Conservation (phyloP, 92 coral and sea anemone species). For the Phenganax subtilis region DNA sequence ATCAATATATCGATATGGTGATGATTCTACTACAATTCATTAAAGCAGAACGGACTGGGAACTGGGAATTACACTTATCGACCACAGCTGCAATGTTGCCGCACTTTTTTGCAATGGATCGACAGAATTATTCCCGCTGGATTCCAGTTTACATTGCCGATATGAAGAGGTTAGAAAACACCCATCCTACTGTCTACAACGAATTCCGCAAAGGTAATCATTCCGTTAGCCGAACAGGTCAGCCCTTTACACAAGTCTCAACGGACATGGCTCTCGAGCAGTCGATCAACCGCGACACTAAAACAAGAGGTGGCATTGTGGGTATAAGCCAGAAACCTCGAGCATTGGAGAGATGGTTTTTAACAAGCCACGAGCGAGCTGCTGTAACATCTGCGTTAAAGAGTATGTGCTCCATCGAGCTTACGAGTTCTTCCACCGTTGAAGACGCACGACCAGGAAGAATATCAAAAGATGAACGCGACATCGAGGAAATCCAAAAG, state of each 20-base stretch:
- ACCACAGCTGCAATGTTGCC: constrained; percentile 56
- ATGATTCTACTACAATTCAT: constrained; percentile 51
- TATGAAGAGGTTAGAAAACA: constrained; percentile 52
- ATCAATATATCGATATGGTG: constrained; percentile 43
- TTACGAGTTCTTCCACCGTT: not conserved
- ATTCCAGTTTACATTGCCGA: constrained; percentile 63
- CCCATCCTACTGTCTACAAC: constrained; percentile 48
- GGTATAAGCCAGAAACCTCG: constrained; percentile 40
- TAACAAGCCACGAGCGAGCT: constrained; percentile 53
- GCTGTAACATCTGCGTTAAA: constrained; percentile 57
- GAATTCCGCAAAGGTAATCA: constrained; percentile 47
- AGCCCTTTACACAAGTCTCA: constrained; percentile 50
- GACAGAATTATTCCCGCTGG: constrained; percentile 59
- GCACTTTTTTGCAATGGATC: constrained; percentile 51
- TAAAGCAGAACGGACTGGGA: constrained; percentile 58
- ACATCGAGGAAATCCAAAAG: constrained; percentile 48
- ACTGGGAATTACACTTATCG: constrained; percentile 51
- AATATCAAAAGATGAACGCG: constrained; percentile 49
- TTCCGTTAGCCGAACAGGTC: constrained; percentile 42
- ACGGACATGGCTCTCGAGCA: constrained; percentile 62
- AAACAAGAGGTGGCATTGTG: constrained; percentile 55
- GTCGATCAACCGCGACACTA: constrained; percentile 63
- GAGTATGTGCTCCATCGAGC: constrained; percentile 38
- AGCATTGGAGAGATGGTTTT: constrained; percentile 57
- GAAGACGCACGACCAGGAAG: constrained; percentile 47